Evolutionary conservation across 2,797 vertebrate genomes (phyloP), one percentile per base, ranked within the genome.

Genomic region (Clarias fuscus): DNA sequence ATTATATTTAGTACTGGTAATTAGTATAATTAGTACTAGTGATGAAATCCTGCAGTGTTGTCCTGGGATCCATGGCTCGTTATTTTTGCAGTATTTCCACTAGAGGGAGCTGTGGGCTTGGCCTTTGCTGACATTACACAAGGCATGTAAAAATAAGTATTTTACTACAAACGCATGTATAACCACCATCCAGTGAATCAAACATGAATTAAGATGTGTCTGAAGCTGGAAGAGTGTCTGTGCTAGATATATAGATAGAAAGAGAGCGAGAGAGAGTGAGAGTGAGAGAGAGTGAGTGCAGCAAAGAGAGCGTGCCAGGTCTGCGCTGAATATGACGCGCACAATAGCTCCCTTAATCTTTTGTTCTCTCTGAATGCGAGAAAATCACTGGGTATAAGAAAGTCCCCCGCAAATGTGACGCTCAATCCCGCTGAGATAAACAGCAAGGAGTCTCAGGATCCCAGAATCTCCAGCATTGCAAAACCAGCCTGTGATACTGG

Each of bases 51-150:
- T 27, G 14, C 17, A 20, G 24, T 30, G 3, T 15, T n/a, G 10
- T 13, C 58, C 53, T 77, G 53, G n/a, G 3, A 59, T 79, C 59
- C 13, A 43, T 43, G 8, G 11, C 18, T 43, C 6, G 4, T 64
- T 80, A 40, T 43, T 43, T n/a, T 30, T 43, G 13, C n/a, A n/a
- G 17, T 10, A 65, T 64, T 62, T 71, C 86, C 86, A 84, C 73
- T 84, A 87, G 86, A 65, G 82, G 86, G 86, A 17, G 70, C n/a
- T 79, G 67, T 84, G 56, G n/a, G 11, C 37, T 82, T 6, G 24
- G 53, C 3, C 20, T 53, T 73, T 17, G 4, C 8, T 15, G 24
- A 81, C 15, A n/a, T 24, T 48, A 43, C 18, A 81, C 79, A 56
- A 18, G 24, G n/a, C 8, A 20, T 48, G 48, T 53, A 17, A 22